Evolutionary conservation across 1,140 invertebrate species (phyloP).

Genomic region (Drosophila aff.): DNA sequence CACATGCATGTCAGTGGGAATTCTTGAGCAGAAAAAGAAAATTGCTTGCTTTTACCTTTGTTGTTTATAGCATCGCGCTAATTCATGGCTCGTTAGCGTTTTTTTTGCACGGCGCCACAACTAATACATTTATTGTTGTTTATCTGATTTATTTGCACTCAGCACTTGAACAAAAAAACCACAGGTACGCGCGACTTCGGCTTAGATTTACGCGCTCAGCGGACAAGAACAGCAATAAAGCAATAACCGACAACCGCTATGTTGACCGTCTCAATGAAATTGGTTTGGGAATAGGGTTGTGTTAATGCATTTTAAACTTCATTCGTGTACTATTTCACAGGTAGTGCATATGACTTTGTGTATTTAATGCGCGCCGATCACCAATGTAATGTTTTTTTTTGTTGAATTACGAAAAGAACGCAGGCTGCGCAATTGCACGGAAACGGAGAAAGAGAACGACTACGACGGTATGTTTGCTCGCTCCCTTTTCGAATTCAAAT

Average conservation of each 20-base stretch:
- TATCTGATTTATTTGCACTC: neutral
- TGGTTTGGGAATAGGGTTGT: neutral
- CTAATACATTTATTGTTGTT: constrained; percentile 10
- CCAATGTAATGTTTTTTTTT: neutral
- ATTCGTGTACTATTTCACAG: neutral
- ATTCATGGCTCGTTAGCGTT: constrained; percentile 13
- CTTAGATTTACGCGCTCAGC: constrained; percentile 6
- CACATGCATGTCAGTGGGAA: constrained; percentile 6
- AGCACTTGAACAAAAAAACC: constrained; percentile 9
- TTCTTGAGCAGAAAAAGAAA: constrained; percentile 33
- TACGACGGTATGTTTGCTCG: neutral
- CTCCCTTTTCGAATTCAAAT: constrained; percentile 3
- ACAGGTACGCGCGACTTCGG: constrained; percentile 4
- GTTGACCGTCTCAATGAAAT: constrained; percentile 9
- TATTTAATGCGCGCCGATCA: neutral
- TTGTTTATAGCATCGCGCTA: constrained; percentile 40
- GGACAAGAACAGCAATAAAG: neutral
- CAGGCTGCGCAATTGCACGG: constrained; percentile 4
- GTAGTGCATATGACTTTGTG: neutral
- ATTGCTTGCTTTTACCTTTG: constrained; percentile 35
- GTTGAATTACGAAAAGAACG: neutral
- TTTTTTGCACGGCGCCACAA: constrained; percentile 4
- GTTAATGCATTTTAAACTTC: neutral
- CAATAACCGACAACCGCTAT: constrained; percentile 2
- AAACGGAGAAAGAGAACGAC: constrained; percentile 2